Evolutionary conservation across 2,888 invertebrate genomes (phyloP).

Genomic region (Leistus spinibarbis): DNA sequence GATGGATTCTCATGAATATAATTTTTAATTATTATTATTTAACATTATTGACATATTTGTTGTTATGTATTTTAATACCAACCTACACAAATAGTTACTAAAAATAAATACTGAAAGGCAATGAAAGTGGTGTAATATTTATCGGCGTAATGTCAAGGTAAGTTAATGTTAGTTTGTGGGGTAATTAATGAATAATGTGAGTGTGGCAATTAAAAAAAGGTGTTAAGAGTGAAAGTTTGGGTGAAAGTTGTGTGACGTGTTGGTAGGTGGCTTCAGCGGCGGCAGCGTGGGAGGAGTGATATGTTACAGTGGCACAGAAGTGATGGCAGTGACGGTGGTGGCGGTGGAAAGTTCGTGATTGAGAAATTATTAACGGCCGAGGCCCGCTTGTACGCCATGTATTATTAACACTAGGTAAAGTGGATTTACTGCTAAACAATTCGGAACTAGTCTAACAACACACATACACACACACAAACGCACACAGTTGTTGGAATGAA

Average conservation of each 20-base stretch:
- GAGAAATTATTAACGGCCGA: conserved; percentile 31
- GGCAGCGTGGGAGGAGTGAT: conserved; percentile 15
- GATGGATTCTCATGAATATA: too few relatives aligned
- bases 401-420: conserved; percentile 37
- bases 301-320: conserved; percentile 19
- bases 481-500: too few relatives aligned
- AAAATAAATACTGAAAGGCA: too few relatives aligned
- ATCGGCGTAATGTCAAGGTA: background rate
- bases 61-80: too few relatives aligned
- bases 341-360: conserved; percentile 33
- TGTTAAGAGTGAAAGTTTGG: background rate
- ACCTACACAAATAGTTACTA: too few relatives aligned
- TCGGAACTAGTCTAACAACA: conserved; percentile 26
- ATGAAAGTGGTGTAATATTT: background rate
- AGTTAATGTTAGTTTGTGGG: background rate
- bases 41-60: too few relatives aligned
- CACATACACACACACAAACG: background rate
- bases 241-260: background rate
- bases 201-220: background rate
- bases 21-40: too few relatives aligned
- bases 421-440: conserved; percentile 39
- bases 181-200: background rate
- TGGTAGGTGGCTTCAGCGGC: background rate
- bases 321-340: background rate
- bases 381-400: conserved; percentile 9